phyloP scores from a whole-genome alignment of 2,797 vertebrate species.

The Coilia nasus region DNA sequence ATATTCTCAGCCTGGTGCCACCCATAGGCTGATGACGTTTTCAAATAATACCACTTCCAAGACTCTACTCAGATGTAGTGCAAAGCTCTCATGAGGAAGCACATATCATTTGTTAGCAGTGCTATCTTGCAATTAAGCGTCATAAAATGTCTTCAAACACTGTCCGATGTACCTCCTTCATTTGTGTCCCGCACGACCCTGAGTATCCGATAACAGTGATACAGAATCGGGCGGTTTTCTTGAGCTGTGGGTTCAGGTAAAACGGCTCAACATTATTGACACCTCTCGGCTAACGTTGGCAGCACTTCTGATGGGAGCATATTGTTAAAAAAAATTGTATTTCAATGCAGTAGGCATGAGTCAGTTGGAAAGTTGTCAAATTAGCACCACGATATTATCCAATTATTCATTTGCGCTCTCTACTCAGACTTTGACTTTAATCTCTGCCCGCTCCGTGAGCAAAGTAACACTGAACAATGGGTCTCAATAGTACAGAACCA shows the following conservation, averaged over 20 bases:
- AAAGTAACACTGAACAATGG: conserved; percentile 34
- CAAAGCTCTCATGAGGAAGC: no score
- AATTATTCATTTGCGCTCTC: not conserved
- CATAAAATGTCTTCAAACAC: not conserved
- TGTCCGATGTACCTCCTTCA: not conserved
- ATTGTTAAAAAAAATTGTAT: conserved; percentile 10
- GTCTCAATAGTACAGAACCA: conserved; percentile 27
- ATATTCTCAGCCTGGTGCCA: no score
- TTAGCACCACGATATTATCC: not conserved
- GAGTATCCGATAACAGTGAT: not conserved
- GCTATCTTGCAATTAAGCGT: not conserved
- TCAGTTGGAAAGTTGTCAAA: conserved; percentile 20
- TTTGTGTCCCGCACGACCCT: not conserved
- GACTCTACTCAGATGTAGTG: no score
- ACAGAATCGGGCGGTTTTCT: not conserved
- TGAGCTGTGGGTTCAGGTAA: not conserved
- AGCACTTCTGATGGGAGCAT: not conserved
- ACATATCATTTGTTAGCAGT: no score
- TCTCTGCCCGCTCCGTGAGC: conserved; percentile 30
- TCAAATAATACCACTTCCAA: no score
- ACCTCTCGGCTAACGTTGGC: not conserved
- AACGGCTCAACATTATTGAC: not conserved
- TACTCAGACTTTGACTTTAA: conserved; percentile 30
- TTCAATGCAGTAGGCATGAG: conserved; percentile 8
- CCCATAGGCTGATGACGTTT: no score